Conservation (phyloP, 2,888 invertebrate species). For the Azorinus chamasolen region DNA sequence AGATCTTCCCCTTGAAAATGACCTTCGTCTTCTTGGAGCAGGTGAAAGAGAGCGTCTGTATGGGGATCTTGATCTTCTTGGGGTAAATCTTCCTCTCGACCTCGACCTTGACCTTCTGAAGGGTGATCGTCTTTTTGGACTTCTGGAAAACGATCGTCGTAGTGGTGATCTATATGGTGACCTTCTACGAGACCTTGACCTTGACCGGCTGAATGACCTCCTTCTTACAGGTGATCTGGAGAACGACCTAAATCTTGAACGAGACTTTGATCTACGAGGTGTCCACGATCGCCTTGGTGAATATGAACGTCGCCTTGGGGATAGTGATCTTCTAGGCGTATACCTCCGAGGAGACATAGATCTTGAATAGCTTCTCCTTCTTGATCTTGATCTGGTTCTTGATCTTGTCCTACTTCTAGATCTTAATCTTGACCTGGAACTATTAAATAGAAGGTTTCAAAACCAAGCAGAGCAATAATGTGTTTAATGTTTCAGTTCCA, state of each 20-base stretch:
- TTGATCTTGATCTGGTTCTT: slow-evolving; percentile 51
- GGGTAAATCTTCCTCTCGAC: slow-evolving; percentile 36
- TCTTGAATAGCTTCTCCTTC: slow-evolving; percentile 47
- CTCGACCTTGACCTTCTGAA: slow-evolving; percentile 44
- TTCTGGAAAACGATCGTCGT: slow-evolving; percentile 58
- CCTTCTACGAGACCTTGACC: slow-evolving; percentile 58
- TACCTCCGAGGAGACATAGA: slow-evolving; percentile 25
- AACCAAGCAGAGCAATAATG: not conserved
- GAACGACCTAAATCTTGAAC: slow-evolving; percentile 51
- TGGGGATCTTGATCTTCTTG: slow-evolving; percentile 56
- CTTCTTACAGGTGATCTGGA: slow-evolving; percentile 55
- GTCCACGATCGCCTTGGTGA: slow-evolving; percentile 52
- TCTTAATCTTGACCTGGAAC: slow-evolving; percentile 63
- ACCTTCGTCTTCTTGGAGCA: slow-evolving; percentile 28
- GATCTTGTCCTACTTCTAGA: slow-evolving; percentile 56
- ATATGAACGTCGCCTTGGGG: slow-evolving; percentile 47
- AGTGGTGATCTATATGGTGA: slow-evolving; percentile 36
- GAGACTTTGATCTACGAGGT: slow-evolving; percentile 66
- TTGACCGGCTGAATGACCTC: slow-evolving; percentile 52
- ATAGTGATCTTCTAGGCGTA: slow-evolving; percentile 53
- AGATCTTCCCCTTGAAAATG: slow-evolving; percentile 33
- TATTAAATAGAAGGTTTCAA: slow-evolving; percentile 15
- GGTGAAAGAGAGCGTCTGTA: slow-evolving; percentile 63
- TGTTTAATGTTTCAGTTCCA: not conserved
- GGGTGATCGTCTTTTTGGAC: slow-evolving; percentile 57